Base-by-base conservation (phyloP, 1,140 invertebrate genomes). In the Lanistes nyassanus region DNA sequence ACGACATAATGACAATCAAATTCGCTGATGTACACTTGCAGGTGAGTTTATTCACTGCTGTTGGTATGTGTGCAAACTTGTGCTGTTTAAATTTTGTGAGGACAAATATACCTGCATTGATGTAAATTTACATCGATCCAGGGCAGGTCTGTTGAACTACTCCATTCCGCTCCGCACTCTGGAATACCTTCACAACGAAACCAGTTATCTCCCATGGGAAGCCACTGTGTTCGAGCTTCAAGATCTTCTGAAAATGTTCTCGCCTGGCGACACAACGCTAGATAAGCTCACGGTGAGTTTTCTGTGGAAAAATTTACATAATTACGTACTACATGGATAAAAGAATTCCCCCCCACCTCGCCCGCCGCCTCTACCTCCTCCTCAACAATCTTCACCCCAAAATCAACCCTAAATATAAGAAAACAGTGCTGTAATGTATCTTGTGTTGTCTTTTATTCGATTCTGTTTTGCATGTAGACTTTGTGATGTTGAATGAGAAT, bases 81-180 rank as follows among this genome's bases (percentile, higher is more conserved):
- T 19, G 16, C 23, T 9, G 42, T 6, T 5, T 66, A 21, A 47
- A 7, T 26, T 42, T 13, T 9, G 34, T 9, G 34, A 13, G n/a
- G 23, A 68, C 23, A 23, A 62, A 4, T 3, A 34, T 56, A 37
- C 31, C 39, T n/a, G 23, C 56, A n/a, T 34, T 39, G 64, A 56
- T 36, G 51, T 31, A 7, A 31, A 19, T 39, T 36, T 26, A 5
- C 34, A 60, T 68, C 26, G 34, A 51, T 37, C 55, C 83, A 93
- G 94, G 84, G 93, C 94, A 23, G 94, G 94, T 7, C 87, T 93
- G 34, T 81, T 95, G 36, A 92, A 93, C 79, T 92, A 92, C 9
- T 92, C 91, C 1, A 89, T 94, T 56, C 93, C 94, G 4, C 83
- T 95, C 62, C 89, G 93, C 80, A 83, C 95, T 47, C 92, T 93